Conservation (phyloP, 2,888 invertebrate species). For the Polietes domitor region DNA sequence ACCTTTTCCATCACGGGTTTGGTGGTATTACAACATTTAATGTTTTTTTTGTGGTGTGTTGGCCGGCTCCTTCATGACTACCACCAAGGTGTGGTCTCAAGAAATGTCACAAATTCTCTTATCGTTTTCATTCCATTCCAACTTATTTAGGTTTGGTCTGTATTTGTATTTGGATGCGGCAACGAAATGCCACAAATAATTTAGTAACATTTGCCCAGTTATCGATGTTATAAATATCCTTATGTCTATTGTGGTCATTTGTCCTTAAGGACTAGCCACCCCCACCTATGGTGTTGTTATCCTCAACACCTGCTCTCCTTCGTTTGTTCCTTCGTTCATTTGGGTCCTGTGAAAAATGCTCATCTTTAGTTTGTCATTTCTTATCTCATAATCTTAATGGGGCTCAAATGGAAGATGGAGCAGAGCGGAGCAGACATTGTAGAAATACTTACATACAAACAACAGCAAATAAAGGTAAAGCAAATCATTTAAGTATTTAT, state of each 20-base stretch:
- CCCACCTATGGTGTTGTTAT: not conserved
- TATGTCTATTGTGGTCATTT: not conserved
- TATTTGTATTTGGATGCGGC: not conserved
- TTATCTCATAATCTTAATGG: slow-evolving; percentile 5
- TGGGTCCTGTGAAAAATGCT: not conserved
- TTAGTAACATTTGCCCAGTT: not conserved
- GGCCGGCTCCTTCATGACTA: too few species aligned
- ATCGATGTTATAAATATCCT: not conserved
- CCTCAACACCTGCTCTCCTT: not conserved
- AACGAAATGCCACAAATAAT: not conserved
- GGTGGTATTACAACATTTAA: slow-evolving; percentile 5
- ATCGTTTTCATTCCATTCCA: not conserved
- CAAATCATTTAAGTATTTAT: not conserved
- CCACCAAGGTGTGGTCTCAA: slow-evolving; percentile 1
- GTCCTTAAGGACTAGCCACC: not conserved
- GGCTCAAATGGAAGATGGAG: not conserved
- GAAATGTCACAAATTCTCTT: not conserved
- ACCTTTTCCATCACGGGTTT: not conserved
- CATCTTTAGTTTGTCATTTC: slow-evolving; percentile 9
- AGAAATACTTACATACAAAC: too few species aligned
- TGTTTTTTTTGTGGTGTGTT: not conserved
- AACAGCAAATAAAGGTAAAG: not conserved
- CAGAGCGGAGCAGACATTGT: not conserved
- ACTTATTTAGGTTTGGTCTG: not conserved
- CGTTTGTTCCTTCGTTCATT: too few species aligned